Percentiles rank a stretch among this genome's conserved stretches.
Conservation (phyloP, 2,113 vertebrate genomes). For the Passer montanus region DNA sequence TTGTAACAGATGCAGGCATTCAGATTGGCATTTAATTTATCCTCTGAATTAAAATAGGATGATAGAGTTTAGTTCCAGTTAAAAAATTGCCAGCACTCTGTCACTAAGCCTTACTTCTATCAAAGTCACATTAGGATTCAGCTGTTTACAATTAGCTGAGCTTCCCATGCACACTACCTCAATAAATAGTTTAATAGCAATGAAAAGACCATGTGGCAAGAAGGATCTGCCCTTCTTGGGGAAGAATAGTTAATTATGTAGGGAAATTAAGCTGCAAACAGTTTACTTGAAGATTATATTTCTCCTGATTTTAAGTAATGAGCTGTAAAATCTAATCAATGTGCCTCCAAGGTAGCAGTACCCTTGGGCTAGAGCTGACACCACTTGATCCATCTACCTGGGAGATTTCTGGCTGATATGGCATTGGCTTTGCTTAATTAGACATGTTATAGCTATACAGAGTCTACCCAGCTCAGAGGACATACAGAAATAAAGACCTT, state of each 20-base stretch:
- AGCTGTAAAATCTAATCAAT: constrained; percentile 50
- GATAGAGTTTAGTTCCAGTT: constrained; percentile 9
- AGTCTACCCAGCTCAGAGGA: neutral
- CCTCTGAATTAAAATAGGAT: constrained; percentile 33
- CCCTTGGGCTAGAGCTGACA: neutral
- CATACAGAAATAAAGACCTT: neutral
- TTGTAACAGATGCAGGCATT: constrained; percentile 27
- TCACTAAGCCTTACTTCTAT: constrained; percentile 33
- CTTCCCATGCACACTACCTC: neutral
- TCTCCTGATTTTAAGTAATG: constrained; percentile 45
- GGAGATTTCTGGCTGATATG: neutral
- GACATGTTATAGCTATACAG: neutral
- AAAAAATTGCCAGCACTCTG: constrained; percentile 34
- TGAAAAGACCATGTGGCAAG: neutral
- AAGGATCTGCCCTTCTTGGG: neutral
- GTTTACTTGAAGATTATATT: constrained; percentile 26
- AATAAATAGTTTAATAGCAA: constrained; percentile 22
- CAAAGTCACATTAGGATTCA: constrained; percentile 51
- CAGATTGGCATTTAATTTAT: constrained; percentile 49
- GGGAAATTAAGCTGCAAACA: constrained; percentile 31
- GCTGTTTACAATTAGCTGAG: constrained; percentile 52
- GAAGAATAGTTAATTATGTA: constrained; percentile 26
- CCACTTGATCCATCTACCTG: neutral
- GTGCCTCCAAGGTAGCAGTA: neutral
- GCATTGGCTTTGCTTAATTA: neutral